Base-by-base conservation (phyloP, 2,888 invertebrate species). In the Tortrix viridana region DNA sequence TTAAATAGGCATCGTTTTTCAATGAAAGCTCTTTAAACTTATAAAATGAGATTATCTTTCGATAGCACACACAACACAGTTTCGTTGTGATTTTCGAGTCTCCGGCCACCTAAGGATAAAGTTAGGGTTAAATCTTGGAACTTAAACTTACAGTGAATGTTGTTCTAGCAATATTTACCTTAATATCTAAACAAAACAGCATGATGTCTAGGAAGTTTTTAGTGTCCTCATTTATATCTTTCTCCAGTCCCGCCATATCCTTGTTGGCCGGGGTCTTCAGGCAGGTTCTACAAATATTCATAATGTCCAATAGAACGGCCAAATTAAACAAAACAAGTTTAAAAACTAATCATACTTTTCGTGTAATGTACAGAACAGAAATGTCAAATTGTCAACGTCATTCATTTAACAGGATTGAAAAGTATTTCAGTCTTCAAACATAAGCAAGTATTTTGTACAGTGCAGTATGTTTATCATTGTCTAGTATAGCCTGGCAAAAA, bases 11-110 rank as follows among this genome's bases (percentile, higher is more conserved):
- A 67, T 89, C 82, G 71, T 74, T 88, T 70, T 81, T 80, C 65
- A 82, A 64, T 43, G 86, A 89, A 66, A 81, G 65, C 19, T 69
- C 65, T 72, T 90, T 90, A 66, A 89, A 90, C 66, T 84, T 75
- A 61, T 85, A 75, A 68, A 82, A 88, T 14, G 77, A 70, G 60
- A 84, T 53, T 26, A 87, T 75, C 73, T 84, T 87, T 60, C 68
- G 79, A 66, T 73, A 85, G 69, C 90, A 90, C 72, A 82, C 80
- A 60, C 72, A 48, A 75, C 90, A 90, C 47, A 89, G 64, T 63
- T 85, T 86, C 70, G 79, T 79, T 69, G 73, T 80, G 12, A 78
- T 48, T 66, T 77, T 81, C 23, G 79, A 72, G 47, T 81, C 72
- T 62, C 74, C 56, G 16, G 68, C 64, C 18, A 88, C 70, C 89